Base-by-base conservation (phyloP, 2,888 invertebrate species). In the Chouioia cunea region DNA sequence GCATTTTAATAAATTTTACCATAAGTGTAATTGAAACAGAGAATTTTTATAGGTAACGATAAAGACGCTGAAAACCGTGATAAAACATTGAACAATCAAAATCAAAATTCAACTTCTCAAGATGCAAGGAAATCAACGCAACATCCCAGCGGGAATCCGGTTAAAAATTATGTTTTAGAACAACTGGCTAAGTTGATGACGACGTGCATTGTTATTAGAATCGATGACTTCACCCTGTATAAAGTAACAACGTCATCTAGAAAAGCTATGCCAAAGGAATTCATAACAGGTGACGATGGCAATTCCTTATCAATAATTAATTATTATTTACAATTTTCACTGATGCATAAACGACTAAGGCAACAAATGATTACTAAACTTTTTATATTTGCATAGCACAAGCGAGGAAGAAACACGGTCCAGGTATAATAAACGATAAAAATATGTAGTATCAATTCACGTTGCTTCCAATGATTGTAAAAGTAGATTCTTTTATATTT, bases 221-320 rank as follows among this genome's bases (percentile, higher is more conserved):
- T 98, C 78, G 95, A 96, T 80, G 97, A 99, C 85, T 95, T 98
- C 81, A 93, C 93, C 10, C 89, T 99, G 60, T 95, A 94, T 85
- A 91, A 93, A 83, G 94, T 96, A 23, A 92, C 93, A 1, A 93
- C 94, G 1, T 89, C 91, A 15, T 91, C 92, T 62, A 90, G 91
- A 78, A 93, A 92, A 76, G 90, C 91, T 77, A 86, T 89, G 73
- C 91, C 92, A 18, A 95, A 95, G 87, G 96, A 96, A 86, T 93
- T 95, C 80, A 87, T 93, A 77, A 88, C 91, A 85, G 92, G 93
- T 93, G 87, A 84, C 63, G 22, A 44, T 62, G 48, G 27, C 27
- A 27, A 58, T 54, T 10, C 36, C 47, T 56, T 8, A 50, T 47
- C 23, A 50, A 65, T 58, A 62, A 48, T 60, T 47, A 15, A 50